phyloP scores from a whole-genome alignment of 2,797 vertebrate species.

The Emys orbicularis region DNA sequence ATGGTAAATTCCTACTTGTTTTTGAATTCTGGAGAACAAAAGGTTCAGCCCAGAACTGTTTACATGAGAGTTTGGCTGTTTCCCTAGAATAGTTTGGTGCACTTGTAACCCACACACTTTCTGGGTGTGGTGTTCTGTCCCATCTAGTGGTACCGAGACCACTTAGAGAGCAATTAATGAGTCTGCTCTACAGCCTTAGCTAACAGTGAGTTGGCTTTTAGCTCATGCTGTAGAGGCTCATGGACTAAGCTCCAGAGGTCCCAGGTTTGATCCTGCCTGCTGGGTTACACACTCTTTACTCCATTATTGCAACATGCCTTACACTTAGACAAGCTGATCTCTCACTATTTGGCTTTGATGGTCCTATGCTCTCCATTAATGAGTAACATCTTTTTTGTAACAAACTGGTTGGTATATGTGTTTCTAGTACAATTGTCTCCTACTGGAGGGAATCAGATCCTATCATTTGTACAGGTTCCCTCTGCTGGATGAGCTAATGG shows the following conservation, averaged over 20 bases:
- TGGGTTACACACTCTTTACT: neutral
- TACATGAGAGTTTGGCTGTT: neutral
- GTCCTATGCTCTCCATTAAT: fast-evolving
- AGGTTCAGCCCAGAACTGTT: fast-evolving
- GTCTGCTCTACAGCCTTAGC: too few species aligned
- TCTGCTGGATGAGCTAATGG: neutral
- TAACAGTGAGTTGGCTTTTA: too few species aligned
- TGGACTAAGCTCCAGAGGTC: too few species aligned
- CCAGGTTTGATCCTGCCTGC: too few species aligned
- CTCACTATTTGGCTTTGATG: neutral
- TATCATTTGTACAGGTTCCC: neutral
- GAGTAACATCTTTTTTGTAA: fast-evolving
- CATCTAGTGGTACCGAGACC: too few species aligned
- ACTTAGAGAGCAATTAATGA: too few species aligned
- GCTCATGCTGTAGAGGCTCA: too few species aligned
- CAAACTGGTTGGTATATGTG: fast-evolving
- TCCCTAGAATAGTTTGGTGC: neutral
- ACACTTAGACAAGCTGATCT: fast-evolving
- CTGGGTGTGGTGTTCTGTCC: too few species aligned
- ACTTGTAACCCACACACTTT: too few species aligned
- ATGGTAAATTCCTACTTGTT: neutral
- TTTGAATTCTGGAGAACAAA: neutral
- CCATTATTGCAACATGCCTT: neutral
- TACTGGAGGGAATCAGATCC: neutral
- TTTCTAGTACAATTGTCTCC: neutral